Evolutionary conservation across 2,113 vertebrate genomes (phyloP), one percentile per base, ranked within the genome.

Genomic region (Hystrix brachyura): DNA sequence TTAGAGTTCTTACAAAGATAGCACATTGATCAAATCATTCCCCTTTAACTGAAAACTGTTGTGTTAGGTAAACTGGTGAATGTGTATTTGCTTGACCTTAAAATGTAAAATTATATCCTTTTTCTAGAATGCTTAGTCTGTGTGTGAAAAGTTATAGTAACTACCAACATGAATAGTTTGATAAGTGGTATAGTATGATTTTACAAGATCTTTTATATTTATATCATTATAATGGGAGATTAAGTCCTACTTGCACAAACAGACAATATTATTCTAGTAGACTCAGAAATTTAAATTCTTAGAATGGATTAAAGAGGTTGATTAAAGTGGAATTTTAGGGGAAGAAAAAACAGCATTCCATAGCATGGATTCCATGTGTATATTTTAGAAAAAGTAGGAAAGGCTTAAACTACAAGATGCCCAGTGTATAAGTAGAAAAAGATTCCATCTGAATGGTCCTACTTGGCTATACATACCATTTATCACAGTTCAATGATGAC

Each of bases 321-420:
- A 97, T 95, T 98, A 53, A 62, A 29, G 2, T 80, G 11, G 23
- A 27, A 65, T 81, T 48, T 46, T 74, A 48, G 19, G 19, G 85
- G 32, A 84, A 90, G 13, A 32, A 57, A 48, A 57, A 90, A 67
- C 69, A 97, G 55, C 72, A 79, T 81, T 96, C 34, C 86, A 55
- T 83, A 84, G 62, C 34, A 97, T 96, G 72, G 97, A 97, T 98
- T 96, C 96, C 98, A 79, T 94, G 87, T 98, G 94, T 89, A 82
- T 53, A 88, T n/a, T 97, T 98, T 97, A 98, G 95, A 98, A 96
- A 93, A 97, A 97, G 79, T 59, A 85, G 12, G 12, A n/a, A 97
- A 85, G 62, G 86, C 80, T 96, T 84, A 97, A 97, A 97, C 97
- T 96, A 89, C 76, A 97, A 96, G 96, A 97, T 84, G 19, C 69